Evolutionary conservation across 2,888 invertebrate genomes (phyloP), one percentile per base, ranked within the genome.

Genomic region (Cecidostiba fungosa): DNA sequence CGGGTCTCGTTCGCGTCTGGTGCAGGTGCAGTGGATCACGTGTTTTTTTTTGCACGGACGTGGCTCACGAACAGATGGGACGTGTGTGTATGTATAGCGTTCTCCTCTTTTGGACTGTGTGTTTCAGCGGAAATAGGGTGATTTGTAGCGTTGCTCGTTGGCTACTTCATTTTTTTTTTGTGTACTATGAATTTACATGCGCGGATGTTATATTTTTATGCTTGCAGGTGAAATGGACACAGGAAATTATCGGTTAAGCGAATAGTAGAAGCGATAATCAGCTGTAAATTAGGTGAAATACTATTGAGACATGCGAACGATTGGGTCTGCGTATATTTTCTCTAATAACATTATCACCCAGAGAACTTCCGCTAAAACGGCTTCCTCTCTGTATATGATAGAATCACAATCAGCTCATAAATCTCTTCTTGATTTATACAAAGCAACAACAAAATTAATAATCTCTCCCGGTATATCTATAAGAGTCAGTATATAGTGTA

Each of bases 11-110:
- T 62, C 16, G 62, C n/a, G 36, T 81, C 43, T 73, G 62, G 43
- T 32, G 72, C 82, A 77, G 82, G 82, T 82, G 70, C 54, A 69
- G 70, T 66, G 43, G 77, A 50, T 77, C 77, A 29, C 77, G 54
- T 36, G 70, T 36, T 36, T 32, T 70, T 70, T 36, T 62, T 70
- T 36, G n/a, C n/a, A 4, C n/a, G n/a, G n/a, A n/a, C n/a, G n/a
- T n/a, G n/a, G n/a, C n/a, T 32, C 50, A 6, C 23, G 3, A 72
- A 23, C n/a, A 12, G 43, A 39, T 72, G 39, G 72, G 70, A 70
- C 70, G n/a, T 70, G 16, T 6, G 39, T 69, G 6, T 19, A 16
- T 29, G 14, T 4, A 4, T 10, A 3, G 1, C 66, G 16, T n/a
- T 32, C 16, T 50, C 50, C 74, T 54, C 10, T 50, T 76, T 43